A percentile compares a stretch with the other conserved stretches of the same genome.
phyloP scores from a whole-genome alignment of 2,113 vertebrate species.

The Perca flavescens region DNA sequence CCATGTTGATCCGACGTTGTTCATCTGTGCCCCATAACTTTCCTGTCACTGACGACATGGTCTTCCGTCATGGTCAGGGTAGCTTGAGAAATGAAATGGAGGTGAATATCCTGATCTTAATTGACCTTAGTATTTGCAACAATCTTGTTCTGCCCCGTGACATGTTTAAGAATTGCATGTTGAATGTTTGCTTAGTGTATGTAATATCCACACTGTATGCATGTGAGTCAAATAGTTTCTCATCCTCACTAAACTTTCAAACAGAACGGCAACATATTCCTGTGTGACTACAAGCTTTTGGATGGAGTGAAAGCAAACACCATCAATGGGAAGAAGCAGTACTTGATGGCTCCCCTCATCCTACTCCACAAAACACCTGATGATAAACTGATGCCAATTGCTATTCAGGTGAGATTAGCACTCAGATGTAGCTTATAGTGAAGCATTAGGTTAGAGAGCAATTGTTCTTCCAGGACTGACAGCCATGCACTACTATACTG shows the following conservation, averaged over 20 bases:
- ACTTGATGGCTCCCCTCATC: conserved; percentile 82
- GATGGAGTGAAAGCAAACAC: conserved; percentile 73
- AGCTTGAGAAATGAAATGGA: no score
- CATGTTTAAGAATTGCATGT: neutral
- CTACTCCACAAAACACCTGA: conserved; percentile 76
- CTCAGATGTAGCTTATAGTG: neutral
- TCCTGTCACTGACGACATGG: no score
- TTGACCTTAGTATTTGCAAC: neutral
- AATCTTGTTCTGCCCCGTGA: neutral
- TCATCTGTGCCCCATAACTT: no score
- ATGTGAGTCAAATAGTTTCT: neutral
- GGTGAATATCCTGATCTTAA: no score
- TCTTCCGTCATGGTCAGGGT: no score
- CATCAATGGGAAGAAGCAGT: conserved; percentile 79
- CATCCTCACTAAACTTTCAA: neutral
- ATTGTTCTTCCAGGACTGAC: no score
- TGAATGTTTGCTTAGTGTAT: neutral
- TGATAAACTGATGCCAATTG: conserved; percentile 81
- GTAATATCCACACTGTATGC: neutral
- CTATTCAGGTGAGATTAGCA: conserved; percentile 83
- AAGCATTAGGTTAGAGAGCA: no score
- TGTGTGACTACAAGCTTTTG: conserved; percentile 79
- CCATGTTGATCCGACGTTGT: no score
- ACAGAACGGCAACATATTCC: conserved; percentile 86
- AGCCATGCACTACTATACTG: no score